phyloP scores from a whole-genome alignment of 2,888 invertebrate genomes.

The Ceramica pisi region DNA sequence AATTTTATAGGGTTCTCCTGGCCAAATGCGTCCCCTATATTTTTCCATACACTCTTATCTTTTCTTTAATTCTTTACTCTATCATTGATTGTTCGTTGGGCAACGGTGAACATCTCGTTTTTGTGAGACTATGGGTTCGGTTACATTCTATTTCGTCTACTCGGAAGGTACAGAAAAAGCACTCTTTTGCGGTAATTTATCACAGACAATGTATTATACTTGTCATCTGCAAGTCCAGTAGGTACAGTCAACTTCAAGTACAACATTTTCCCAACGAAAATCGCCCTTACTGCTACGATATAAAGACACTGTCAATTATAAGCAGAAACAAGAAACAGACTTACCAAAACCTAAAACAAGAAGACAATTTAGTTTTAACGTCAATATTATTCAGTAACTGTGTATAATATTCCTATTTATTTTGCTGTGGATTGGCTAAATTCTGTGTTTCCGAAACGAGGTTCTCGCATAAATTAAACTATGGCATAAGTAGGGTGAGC shows the following conservation, averaged over 20 bases:
- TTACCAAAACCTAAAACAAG: constrained; percentile 1
- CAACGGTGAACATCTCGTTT: too few relatives aligned
- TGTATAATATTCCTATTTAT: constrained; percentile 63
- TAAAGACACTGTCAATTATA: not conserved
- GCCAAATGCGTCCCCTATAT: too few relatives aligned
- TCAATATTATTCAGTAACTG: constrained; percentile 54
- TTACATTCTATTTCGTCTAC: not conserved
- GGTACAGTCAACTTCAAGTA: not conserved
- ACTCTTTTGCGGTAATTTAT: not conserved
- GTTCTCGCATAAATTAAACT: constrained; percentile 63
- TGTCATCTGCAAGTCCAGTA: not conserved
- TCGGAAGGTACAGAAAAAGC: not conserved
- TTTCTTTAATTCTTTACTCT: too few relatives aligned
- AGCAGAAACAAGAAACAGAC: not conserved
- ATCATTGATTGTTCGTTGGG: too few relatives aligned
- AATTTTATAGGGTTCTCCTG: too few relatives aligned
- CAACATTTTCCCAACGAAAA: not conserved
- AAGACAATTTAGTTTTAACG: constrained; percentile 43
- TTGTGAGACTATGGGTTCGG: not conserved
- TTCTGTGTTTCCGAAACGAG: constrained; percentile 57
- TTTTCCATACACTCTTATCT: too few relatives aligned
- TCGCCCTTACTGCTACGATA: not conserved
- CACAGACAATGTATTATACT: not conserved
- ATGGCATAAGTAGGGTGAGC: constrained; percentile 56
- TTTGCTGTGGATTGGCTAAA: constrained; percentile 56